Percentiles rank a stretch among this genome's conserved stretches.
phyloP scores from a whole-genome alignment of 2,113 vertebrate genomes.

The Lucifuga dentata region DNA sequence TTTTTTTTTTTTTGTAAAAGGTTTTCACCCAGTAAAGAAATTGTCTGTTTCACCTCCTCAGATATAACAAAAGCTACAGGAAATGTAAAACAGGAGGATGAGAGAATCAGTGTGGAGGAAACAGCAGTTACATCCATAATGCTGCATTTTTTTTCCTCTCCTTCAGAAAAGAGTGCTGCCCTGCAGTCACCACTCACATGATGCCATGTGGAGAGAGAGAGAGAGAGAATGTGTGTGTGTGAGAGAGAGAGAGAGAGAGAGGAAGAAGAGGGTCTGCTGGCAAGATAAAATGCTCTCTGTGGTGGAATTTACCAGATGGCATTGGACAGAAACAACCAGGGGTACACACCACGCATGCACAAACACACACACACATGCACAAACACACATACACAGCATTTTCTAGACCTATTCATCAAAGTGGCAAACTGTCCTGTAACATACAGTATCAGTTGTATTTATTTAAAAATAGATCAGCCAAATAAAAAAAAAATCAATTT shows the following conservation, averaged over 20 bases:
- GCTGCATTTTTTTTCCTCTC: slow-evolving; percentile 55
- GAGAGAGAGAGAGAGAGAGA: neutral
- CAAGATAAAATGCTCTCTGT: slow-evolving; percentile 66
- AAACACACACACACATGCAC: slow-evolving; percentile 27
- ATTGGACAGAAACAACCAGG: slow-evolving; percentile 57
- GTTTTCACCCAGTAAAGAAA: neutral
- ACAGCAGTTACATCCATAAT: slow-evolving; percentile 57
- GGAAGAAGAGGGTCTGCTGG: slow-evolving; percentile 45
- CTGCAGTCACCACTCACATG: slow-evolving; percentile 63
- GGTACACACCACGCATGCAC: slow-evolving; percentile 4
- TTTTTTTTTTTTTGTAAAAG: neutral
- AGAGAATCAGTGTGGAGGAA: slow-evolving; percentile 29
- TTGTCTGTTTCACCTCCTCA: neutral
- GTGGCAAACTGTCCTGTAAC: slow-evolving; percentile 7
- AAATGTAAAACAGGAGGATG: slow-evolving; percentile 10
- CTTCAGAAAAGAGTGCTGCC: slow-evolving; percentile 60
- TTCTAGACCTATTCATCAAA: slow-evolving; percentile 19
- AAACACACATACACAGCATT: slow-evolving; percentile 25
- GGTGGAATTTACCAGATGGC: slow-evolving; percentile 73
- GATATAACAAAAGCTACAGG: neutral
- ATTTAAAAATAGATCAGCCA: too few species aligned
- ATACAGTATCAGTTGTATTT: too few species aligned
- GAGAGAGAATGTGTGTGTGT: too few species aligned
- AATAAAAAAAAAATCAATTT: too few species aligned
- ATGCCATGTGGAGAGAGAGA: slow-evolving; percentile 20